phyloP scores from a whole-genome alignment of 2,113 vertebrate species.

The Nyctibius bracteatus region DNA sequence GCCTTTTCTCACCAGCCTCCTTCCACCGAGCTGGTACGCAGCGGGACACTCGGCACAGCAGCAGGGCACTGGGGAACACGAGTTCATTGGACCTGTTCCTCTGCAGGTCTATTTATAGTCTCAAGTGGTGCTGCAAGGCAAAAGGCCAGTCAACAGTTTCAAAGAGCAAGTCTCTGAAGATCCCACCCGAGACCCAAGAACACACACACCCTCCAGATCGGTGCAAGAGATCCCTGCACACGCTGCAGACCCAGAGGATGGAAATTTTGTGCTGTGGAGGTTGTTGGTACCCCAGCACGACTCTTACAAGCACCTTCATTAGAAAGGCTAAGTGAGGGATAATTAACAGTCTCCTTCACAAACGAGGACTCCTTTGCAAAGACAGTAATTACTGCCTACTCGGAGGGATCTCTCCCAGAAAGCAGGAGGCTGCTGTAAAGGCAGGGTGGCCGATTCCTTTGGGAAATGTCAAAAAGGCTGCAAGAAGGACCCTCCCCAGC shows the following conservation, averaged over 20 bases:
- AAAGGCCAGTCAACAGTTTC: neutral
- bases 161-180: neutral
- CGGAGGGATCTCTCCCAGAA: neutral
- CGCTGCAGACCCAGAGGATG: neutral
- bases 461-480: neutral
- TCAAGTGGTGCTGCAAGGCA: neutral
- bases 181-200: neutral
- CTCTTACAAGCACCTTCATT: neutral
- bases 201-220: accelerated
- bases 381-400: neutral
- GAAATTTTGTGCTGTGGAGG: neutral
- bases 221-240: neutral
- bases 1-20: neutral
- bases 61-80: neutral
- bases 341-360: constrained; percentile 11
- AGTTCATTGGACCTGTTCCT: neutral
- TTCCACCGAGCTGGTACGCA: neutral
- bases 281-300: neutral
- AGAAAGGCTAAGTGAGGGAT: neutral
- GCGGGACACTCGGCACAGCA: accelerated
- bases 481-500: neutral
- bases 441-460: neutral
- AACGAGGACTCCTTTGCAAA: neutral
- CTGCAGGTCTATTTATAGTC: neutral
- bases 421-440: neutral